Evolutionary conservation across 1,140 invertebrate species (phyloP).

Genomic region (Gonioctena quinquepunctata): DNA sequence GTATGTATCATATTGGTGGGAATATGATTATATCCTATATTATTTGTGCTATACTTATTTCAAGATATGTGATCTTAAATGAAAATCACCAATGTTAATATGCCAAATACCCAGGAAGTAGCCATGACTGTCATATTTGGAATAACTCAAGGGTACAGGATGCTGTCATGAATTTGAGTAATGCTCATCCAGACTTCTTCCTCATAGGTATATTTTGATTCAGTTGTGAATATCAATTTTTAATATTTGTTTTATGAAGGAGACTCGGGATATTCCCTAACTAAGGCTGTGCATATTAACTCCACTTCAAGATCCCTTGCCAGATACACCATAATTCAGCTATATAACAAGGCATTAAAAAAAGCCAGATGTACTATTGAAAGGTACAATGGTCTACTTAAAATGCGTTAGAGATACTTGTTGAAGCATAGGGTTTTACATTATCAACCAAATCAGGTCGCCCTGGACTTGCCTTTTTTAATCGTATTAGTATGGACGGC

Average conservation of each 20-base stretch:
- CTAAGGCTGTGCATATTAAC: too few species aligned
- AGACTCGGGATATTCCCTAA: not conserved
- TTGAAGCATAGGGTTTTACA: not conserved
- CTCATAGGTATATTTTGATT: not conserved
- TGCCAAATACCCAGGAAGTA: not conserved
- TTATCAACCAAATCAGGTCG: not conserved
- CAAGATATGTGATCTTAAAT: not conserved
- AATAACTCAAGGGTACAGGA: not conserved
- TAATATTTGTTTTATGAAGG: not conserved
- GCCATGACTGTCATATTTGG: not conserved
- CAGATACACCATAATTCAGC: not conserved
- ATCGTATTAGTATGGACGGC: too few species aligned
- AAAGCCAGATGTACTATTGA: too few species aligned
- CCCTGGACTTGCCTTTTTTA: too few species aligned
- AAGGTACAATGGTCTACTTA: too few species aligned
- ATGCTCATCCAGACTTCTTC: not conserved
- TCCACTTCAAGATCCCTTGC: not conserved
- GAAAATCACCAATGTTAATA: not conserved
- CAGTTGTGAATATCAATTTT: not conserved
- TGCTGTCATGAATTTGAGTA: not conserved
- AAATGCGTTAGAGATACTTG: too few species aligned
- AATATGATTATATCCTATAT: not conserved
- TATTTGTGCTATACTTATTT: not conserved
- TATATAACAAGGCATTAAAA: not conserved
- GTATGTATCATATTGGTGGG: not conserved